Conservation (phyloP, 2,888 invertebrate species). For the Chrysina gloriosa region DNA sequence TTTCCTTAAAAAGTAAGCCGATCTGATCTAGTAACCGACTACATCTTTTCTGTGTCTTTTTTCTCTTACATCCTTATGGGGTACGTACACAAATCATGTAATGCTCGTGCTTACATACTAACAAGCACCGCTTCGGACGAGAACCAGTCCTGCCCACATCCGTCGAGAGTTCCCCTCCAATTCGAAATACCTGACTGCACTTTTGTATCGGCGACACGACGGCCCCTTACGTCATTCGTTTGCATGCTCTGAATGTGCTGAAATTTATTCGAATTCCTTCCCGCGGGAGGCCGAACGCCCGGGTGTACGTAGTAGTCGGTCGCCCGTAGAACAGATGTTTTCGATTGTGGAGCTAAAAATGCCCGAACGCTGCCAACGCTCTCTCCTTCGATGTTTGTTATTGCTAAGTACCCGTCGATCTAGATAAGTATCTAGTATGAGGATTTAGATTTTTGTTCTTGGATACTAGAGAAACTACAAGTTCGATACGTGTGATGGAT, state of each 20-base stretch:
- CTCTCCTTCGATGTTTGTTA: background rate
- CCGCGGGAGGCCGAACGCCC: background rate
- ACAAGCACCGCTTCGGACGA: background rate
- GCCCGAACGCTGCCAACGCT: background rate
- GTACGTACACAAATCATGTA: slow-evolving; percentile 1
- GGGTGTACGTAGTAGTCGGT: background rate
- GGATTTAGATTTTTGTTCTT: no score
- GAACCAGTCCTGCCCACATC: slow-evolving; percentile 16
- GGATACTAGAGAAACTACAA: no score
- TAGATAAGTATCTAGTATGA: background rate
- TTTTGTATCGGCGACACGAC: slow-evolving; percentile 18
- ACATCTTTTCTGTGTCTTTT: no score
- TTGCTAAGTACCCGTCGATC: background rate
- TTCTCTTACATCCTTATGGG: background rate
- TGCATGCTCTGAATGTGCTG: slow-evolving; percentile 39
- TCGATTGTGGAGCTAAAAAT: background rate
- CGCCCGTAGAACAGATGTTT: slow-evolving; percentile 1
- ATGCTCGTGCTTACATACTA: background rate
- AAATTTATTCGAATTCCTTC: slow-evolving; percentile 39
- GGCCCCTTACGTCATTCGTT: slow-evolving; percentile 26
- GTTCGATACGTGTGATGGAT: no score
- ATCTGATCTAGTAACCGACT: background rate
- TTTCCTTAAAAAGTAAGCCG: background rate
- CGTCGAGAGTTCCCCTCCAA: background rate
- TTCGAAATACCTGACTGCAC: slow-evolving; percentile 14